A percentile compares a stretch with the other conserved stretches of the same genome.
Evolutionary conservation across 2,888 invertebrate genomes (phyloP).

Genomic region (Tachina fera): DNA sequence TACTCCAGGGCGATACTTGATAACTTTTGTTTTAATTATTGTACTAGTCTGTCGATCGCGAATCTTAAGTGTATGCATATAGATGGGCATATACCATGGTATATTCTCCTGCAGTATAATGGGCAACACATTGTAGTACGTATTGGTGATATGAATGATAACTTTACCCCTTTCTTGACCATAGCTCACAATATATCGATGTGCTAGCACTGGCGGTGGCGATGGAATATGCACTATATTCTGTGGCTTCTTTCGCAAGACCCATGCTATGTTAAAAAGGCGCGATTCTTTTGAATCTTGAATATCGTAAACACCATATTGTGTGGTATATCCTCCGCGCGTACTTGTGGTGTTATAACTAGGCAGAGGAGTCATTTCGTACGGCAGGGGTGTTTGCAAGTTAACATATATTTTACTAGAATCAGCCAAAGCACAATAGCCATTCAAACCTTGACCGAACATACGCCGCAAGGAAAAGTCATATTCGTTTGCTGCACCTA

Average conservation of each 20-base stretch:
- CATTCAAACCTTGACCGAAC: slow-evolving; percentile 93
- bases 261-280: slow-evolving; percentile 88
- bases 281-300: slow-evolving; percentile 80
- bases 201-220: slow-evolving; percentile 89
- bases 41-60: slow-evolving; percentile 67
- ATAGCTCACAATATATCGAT: slow-evolving; percentile 92
- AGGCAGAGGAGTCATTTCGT: slow-evolving; percentile 87
- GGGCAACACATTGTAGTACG: slow-evolving; percentile 89
- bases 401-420: slow-evolving; percentile 90
- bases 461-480: slow-evolving; percentile 94
- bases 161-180: slow-evolving; percentile 96
- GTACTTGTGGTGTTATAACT: slow-evolving; percentile 85
- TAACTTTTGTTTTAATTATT: slow-evolving; percentile 83
- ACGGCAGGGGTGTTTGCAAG: slow-evolving; percentile 86
- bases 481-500: slow-evolving; percentile 83
- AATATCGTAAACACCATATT: slow-evolving; percentile 89
- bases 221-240: slow-evolving; percentile 83
- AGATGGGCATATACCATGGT: slow-evolving; percentile 95
- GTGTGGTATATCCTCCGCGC: slow-evolving; percentile 88
- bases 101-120: slow-evolving; percentile 94
- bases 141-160: slow-evolving; percentile 92
- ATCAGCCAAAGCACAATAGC: slow-evolving; percentile 91
- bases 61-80: slow-evolving; percentile 90
- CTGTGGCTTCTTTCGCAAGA: slow-evolving; percentile 73
- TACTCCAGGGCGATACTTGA: slow-evolving; percentile 89